Evolutionary conservation across 2,888 invertebrate genomes (phyloP).

Genomic region (Cephonodes hylas): DNA sequence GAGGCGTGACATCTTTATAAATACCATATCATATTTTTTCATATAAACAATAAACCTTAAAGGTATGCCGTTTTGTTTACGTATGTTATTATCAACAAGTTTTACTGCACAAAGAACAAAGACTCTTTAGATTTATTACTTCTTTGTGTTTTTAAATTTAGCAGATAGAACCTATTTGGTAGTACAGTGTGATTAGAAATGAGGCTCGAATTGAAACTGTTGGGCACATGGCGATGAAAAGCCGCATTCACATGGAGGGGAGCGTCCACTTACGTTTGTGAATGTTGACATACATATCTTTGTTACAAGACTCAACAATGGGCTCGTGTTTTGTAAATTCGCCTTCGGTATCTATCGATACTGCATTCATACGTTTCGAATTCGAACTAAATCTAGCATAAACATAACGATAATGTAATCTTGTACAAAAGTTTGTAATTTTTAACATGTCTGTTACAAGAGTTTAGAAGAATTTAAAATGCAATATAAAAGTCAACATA

Average conservation of each 20-base stretch:
- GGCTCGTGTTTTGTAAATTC: constrained; percentile 44
- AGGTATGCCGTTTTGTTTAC: constrained; percentile 1
- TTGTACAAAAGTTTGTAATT: too few species aligned
- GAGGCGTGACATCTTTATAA: constrained; percentile 9
- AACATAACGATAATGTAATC: too few species aligned
- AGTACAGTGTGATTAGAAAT: not conserved
- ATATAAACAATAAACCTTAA: constrained; percentile 5
- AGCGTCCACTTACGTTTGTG: constrained; percentile 23
- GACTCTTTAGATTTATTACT: not conserved
- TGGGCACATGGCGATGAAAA: not conserved
- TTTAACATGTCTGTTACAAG: too few species aligned
- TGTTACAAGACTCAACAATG: constrained; percentile 42
- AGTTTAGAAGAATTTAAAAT: too few species aligned
- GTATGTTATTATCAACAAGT: not conserved
- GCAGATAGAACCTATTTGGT: not conserved
- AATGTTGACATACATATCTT: constrained; percentile 35
- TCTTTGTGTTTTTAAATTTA: not conserved
- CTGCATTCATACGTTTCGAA: constrained; percentile 34
- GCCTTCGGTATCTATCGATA: constrained; percentile 33
- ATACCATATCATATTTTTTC: constrained; percentile 3
- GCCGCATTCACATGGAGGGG: not conserved
- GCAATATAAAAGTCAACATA: too few species aligned
- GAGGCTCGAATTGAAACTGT: too few species aligned
- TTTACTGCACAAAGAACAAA: not conserved
- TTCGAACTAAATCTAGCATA: constrained; percentile 24